Evolutionary conservation across 2,888 invertebrate genomes (phyloP).

Genomic region (Chydorus sphaericus): DNA sequence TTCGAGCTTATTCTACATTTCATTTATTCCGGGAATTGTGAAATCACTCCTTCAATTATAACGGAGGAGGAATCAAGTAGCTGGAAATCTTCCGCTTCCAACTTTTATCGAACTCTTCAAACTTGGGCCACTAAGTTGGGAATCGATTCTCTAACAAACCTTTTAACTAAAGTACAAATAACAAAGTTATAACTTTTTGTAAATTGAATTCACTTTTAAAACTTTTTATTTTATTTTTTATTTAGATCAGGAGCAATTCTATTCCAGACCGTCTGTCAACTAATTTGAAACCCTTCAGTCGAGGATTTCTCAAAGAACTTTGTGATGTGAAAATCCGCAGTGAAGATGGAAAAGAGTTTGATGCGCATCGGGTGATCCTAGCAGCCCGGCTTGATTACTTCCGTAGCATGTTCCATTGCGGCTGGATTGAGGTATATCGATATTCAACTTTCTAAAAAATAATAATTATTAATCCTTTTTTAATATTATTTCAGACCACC

Average conservation of each 20-base stretch:
- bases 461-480: background rate
- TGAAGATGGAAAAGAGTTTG: conserved; percentile 32
- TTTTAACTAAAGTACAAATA: no score
- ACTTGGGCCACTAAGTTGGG: no score
- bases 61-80: background rate
- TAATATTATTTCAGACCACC: conserved; percentile 35
- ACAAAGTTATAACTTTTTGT: background rate
- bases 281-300: conserved; percentile 32
- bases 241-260: no score
- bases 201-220: background rate
- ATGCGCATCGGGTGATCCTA: conserved; percentile 67
- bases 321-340: conserved; percentile 46
- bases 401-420: conserved; percentile 61
- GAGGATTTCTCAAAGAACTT: conserved; percentile 35
- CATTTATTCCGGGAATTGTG: conserved; percentile 52
- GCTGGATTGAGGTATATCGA: conserved; percentile 52
- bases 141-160: no score
- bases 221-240: background rate
- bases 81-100: background rate
- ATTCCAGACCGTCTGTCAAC: no score
- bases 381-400: conserved; percentile 72
- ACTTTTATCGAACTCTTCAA: no score
- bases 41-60: background rate
- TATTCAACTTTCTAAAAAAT: background rate
- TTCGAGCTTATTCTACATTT: conserved; percentile 53